phyloP scores from a whole-genome alignment of 2,113 vertebrate species.

The Nymphicus hollandicus region DNA sequence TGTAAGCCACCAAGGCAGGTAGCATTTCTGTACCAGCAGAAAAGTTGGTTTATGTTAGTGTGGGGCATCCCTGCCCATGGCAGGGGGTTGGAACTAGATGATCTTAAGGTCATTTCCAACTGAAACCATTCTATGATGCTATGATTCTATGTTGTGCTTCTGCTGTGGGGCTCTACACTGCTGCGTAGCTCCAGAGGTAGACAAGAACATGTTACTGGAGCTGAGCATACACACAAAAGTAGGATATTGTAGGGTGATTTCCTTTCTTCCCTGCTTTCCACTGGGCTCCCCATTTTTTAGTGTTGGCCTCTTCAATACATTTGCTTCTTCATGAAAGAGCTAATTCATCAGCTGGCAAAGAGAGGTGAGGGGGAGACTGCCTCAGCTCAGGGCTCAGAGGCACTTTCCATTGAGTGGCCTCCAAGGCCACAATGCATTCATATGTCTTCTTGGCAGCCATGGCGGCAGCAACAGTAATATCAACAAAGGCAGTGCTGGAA shows the following conservation, averaged over 20 bases:
- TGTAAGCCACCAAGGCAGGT: neutral
- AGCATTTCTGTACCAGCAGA: neutral
- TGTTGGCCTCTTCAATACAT: neutral
- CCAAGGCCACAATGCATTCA: neutral
- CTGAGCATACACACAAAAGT: neutral
- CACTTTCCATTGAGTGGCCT: neutral
- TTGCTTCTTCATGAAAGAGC: neutral
- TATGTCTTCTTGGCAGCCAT: neutral
- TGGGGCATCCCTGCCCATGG: neutral
- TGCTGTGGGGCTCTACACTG: neutral
- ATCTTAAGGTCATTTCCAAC: neutral
- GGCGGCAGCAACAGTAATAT: neutral
- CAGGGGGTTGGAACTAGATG: neutral
- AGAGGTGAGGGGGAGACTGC: neutral
- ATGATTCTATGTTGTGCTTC: neutral
- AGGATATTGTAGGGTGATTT: neutral
- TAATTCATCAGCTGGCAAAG: neutral
- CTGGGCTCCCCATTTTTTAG: neutral
- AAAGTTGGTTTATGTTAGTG: neutral
- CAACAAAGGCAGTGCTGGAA: neutral
- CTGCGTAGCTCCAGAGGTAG: neutral
- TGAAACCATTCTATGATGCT: neutral
- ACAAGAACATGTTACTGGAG: neutral
- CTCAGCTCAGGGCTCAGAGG: neutral
- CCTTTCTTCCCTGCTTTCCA: neutral